Conservation (phyloP, 1,140 invertebrate genomes). For the Drosophila arizonae region DNA sequence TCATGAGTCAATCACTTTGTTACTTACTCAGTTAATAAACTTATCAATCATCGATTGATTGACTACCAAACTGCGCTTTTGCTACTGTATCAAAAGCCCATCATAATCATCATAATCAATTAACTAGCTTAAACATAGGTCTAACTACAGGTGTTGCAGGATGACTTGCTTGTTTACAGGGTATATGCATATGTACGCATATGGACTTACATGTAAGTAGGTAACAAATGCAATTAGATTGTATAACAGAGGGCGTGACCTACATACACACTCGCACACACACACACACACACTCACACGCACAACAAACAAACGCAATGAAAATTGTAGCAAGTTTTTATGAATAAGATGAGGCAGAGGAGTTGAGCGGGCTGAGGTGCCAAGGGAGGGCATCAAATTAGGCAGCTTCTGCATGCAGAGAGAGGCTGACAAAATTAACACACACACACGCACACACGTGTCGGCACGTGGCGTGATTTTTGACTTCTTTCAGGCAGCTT, state of each 20-base stretch:
- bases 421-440: conserved; percentile 66
- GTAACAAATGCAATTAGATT: conserved; percentile 63
- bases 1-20: background rate
- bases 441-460: conserved; percentile 19
- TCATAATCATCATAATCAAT: too few species aligned
- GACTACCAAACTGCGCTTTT: too few species aligned
- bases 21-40: background rate
- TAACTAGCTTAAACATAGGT: too few species aligned
- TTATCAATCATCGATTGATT: background rate
- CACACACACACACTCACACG: conserved; percentile 41
- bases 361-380: background rate
- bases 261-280: conserved; percentile 41
- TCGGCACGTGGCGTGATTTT: conserved; percentile 64
- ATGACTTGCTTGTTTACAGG: background rate
- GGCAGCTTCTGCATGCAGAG: conserved; percentile 55
- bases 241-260: conserved; percentile 66
- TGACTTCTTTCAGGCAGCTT: conserved; percentile 60
- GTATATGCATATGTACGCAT: background rate
- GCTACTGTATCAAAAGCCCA: too few species aligned
- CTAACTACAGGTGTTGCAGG: too few species aligned
- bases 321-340: conserved; percentile 48
- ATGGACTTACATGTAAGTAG: background rate
- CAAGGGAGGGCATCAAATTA: conserved; percentile 54
- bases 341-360: conserved; percentile 15
- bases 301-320: conserved; percentile 61